Evolutionary conservation across 2,797 vertebrate genomes (phyloP), one percentile per base, ranked within the genome.

Genomic region (Taenioides sp.): DNA sequence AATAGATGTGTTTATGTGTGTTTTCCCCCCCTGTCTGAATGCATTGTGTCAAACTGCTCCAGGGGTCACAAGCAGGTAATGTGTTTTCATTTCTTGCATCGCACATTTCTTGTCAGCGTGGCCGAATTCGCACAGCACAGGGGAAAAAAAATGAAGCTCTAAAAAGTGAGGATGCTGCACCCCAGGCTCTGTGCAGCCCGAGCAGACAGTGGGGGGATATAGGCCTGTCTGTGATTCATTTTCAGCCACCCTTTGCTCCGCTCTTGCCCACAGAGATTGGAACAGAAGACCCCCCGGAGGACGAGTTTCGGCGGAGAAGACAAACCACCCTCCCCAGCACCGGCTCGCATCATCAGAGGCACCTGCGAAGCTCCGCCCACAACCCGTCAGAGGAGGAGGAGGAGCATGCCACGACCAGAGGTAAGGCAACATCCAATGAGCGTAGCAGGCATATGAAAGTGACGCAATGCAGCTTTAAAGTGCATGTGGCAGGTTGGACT

Each of bases 291-390:
- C 93, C 93, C 74, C 85, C 93, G 31, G 94, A 93, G 0, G 96
- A 96, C n/a, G 96, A 97, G 71, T 89, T 89, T 72, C 86, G 87
- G 75, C 91, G 93, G 71, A 90, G 94, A 82, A 95, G 96, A 92
- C 96, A 96, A 74, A 95, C 89, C 0, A 60, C 93, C 0, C 90
- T 96, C 67, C 94, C 94, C 5, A 90, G 86, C 78, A 80, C 92
- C 52, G 74, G 91, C 0, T 83, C 83, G 66, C 80, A 91, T 75
- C 80, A 91, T 75, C 82, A 89, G 28, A 94, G 92, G 78, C 91
- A 89, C 80, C 91, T 95, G 77, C 95, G 86, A 80, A 94, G 88
- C 31, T 75, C 80, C 57, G 81, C 91, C 68, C 94, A 92, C n/a
- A 90, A 71, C 71, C 86, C 81, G 0, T 92, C 92, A 0, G 96